Conservation (phyloP, 2,797 vertebrate genomes). For the Falco columbarius region DNA sequence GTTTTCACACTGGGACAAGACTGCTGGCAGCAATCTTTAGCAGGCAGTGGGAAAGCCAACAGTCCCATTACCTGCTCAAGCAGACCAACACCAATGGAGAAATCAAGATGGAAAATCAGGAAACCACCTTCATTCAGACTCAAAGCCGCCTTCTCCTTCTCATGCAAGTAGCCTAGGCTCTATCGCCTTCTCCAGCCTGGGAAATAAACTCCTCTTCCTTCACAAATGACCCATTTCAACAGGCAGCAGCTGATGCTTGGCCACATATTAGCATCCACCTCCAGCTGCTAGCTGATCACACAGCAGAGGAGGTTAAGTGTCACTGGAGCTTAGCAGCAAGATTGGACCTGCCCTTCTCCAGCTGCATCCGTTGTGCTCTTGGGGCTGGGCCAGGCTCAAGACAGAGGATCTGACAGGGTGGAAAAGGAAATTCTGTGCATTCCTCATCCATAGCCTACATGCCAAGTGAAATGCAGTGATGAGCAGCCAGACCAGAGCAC, state of each 20-base stretch:
- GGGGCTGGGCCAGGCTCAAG: slow-evolving; percentile 68
- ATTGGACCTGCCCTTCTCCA: slow-evolving; percentile 73
- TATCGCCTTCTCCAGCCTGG: not conserved
- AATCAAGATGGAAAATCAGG: not conserved
- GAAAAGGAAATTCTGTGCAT: slow-evolving; percentile 80
- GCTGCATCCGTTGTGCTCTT: slow-evolving; percentile 75
- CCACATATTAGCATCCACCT: not conserved
- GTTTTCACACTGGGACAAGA: not conserved
- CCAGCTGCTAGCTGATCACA: slow-evolving; percentile 5
- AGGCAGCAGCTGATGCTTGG: slow-evolving; percentile 42
- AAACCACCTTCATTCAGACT: not conserved
- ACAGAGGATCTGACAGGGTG: slow-evolving; percentile 74
- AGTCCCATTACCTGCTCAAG: not conserved
- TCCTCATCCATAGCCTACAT: slow-evolving; percentile 59
- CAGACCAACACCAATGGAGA: not conserved
- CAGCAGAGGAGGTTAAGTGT: slow-evolving; percentile 49
- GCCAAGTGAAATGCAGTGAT: slow-evolving; percentile 61
- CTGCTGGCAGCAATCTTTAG: not conserved
- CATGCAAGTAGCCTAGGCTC: not conserved
- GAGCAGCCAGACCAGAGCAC: not conserved
- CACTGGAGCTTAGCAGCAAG: slow-evolving; percentile 52
- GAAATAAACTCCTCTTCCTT: not conserved
- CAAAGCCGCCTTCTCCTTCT: not conserved
- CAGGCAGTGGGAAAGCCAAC: not conserved
- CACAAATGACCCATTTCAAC: not conserved